Percentiles rank a stretch among this genome's conserved stretches.
Evolutionary conservation across 2,113 vertebrate species (phyloP).

Genomic region (Catharus minimus): DNA sequence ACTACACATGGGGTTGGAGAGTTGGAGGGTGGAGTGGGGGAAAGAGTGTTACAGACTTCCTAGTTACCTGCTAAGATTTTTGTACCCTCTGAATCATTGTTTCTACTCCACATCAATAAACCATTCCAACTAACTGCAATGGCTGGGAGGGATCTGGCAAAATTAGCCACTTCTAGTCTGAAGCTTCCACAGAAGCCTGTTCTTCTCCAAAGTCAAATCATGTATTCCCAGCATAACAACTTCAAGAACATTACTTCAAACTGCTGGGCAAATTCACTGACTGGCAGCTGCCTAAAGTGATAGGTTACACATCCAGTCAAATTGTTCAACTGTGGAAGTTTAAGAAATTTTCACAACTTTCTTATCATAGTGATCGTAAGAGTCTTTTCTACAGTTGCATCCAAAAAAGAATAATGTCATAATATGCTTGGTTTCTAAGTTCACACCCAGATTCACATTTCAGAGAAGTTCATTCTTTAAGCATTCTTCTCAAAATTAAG

Average conservation of each 20-base stretch:
- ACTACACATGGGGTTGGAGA: neutral
- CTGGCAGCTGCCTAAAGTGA: neutral
- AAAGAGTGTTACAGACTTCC: neutral
- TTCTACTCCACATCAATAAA: neutral
- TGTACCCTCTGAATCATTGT: neutral
- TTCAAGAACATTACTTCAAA: neutral
- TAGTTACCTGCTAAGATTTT: neutral
- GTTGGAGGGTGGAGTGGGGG: rapidly evolving
- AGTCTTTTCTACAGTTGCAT: neutral
- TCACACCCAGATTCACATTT: neutral
- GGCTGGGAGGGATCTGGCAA: neutral
- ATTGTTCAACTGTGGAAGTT: neutral
- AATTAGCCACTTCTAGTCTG: neutral
- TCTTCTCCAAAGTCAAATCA: neutral
- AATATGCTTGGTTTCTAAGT: neutral
- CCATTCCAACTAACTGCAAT: neutral
- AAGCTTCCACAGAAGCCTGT: neutral
- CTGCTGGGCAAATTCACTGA: neutral
- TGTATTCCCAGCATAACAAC: neutral
- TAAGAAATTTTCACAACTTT: neutral
- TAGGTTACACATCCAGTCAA: neutral
- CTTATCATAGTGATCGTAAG: neutral
- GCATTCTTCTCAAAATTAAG: neutral
- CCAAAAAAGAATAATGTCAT: neutral
- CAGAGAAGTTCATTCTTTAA: neutral